These are phyloP conservation scores for Struthio camelus DNA, from an alignment of 2,113 vertebrate genomes.

Conservation along the genomic window DNA sequence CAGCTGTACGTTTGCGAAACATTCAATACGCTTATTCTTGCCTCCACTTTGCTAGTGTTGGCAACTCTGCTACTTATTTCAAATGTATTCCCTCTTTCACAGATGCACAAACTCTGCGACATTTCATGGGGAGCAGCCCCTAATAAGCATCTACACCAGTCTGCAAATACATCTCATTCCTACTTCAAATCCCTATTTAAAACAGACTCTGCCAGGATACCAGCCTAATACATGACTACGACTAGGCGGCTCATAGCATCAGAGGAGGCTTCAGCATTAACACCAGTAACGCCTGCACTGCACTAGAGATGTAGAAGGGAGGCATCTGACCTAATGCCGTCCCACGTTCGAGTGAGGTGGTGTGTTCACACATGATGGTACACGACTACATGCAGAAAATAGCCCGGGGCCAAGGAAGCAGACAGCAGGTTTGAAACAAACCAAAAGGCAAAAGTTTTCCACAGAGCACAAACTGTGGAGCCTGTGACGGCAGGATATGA, in stretches of 20 bases:
- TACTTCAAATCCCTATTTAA: neutral
- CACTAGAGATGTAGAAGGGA: neutral
- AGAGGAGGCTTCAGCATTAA: no score
- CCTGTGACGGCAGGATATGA: neutral
- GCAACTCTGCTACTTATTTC: neutral
- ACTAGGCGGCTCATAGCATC: neutral
- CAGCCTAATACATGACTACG: neutral
- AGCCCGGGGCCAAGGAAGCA: neutral
- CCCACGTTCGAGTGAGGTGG: neutral
- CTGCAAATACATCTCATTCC: neutral
- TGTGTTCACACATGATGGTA: neutral
- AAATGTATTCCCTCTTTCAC: neutral
- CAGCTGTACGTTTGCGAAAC: neutral
- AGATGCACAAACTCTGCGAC: neutral
- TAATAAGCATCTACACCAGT: neutral
- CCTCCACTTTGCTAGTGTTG: neutral
- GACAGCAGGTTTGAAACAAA: neutral
- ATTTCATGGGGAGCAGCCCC: neutral
- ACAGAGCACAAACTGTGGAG: neutral
- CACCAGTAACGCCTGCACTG: neutral
- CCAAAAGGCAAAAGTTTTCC: neutral
- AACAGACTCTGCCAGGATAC: neutral
- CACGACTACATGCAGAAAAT: accelerated
- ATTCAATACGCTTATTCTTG: neutral
- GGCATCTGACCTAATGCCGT: neutral